These are phyloP conservation scores for Conus ventricosus DNA, from an alignment of 1,140 invertebrate genomes.

Conservation along the genomic window DNA sequence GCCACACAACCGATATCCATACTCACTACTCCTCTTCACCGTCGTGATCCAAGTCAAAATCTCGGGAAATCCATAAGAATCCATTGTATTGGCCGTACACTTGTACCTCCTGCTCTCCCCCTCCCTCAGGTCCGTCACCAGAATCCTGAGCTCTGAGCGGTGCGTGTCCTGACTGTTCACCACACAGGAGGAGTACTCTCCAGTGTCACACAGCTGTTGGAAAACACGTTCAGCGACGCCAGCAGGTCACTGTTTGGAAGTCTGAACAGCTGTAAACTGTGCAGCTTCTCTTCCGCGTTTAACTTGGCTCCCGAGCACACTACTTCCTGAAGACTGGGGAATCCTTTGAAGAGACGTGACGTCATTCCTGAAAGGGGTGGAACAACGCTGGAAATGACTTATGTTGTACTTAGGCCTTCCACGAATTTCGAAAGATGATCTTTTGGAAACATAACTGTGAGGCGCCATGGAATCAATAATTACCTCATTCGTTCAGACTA, in stretches of 20 bases:
- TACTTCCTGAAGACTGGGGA: conserved; percentile 30
- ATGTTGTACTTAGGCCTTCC: too few relatives aligned
- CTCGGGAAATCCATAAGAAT: neutral
- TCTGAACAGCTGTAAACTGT: neutral
- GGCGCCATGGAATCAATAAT: too few relatives aligned
- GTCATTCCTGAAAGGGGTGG: conserved; percentile 12
- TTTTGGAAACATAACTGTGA: too few relatives aligned
- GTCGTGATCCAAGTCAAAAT: neutral
- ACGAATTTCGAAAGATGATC: too few relatives aligned
- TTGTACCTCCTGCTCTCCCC: conserved; percentile 22
- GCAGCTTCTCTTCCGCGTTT: conserved; percentile 13
- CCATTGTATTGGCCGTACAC: conserved; percentile 3
- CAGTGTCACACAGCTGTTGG: conserved; percentile 16
- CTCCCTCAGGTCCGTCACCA: conserved; percentile 26
- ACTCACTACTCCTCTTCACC: conserved; percentile 9
- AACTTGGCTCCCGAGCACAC: conserved; percentile 5
- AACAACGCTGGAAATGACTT: neutral
- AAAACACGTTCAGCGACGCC: conserved; percentile 8
- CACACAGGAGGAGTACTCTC: conserved; percentile 20
- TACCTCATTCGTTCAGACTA: too few relatives aligned
- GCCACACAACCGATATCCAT: neutral
- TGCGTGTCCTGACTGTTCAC: neutral
- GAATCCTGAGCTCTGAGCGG: neutral
- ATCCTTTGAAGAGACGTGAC: neutral
- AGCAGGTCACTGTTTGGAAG: neutral